Evolutionary conservation across 2,888 invertebrate genomes (phyloP).

Genomic region (Craniophora ligustri): DNA sequence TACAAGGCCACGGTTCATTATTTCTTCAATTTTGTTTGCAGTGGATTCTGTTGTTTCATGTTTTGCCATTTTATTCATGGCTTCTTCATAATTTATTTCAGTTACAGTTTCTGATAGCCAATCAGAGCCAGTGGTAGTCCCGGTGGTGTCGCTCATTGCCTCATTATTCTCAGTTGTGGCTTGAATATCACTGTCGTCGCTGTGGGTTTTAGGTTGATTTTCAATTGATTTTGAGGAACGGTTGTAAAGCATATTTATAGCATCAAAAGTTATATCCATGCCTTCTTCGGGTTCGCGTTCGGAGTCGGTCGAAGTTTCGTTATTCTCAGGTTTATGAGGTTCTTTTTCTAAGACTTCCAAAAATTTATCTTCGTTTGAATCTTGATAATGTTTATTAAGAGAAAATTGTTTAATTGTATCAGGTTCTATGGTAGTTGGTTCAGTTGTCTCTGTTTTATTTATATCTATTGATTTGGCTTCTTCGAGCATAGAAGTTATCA

Average conservation of each 20-base stretch:
- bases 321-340: conserved; percentile 41
- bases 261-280: conserved; percentile 76
- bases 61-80: conserved; percentile 68
- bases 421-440: conserved; percentile 49
- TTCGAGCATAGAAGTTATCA: conserved; percentile 45
- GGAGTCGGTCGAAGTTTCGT: conserved; percentile 55
- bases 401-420: conserved; percentile 59
- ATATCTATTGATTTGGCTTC: conserved; percentile 52
- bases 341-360: conserved; percentile 63
- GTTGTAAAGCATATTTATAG: conserved; percentile 74
- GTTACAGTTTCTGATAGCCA: conserved; percentile 79
- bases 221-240: conserved; percentile 78
- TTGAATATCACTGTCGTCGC: conserved; percentile 9
- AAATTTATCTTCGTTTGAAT: conserved; percentile 60
- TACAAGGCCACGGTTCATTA: conserved; percentile 63
- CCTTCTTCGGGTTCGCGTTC: conserved; percentile 61
- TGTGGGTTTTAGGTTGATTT: conserved; percentile 48
- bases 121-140: conserved; percentile 71
- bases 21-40: conserved; percentile 69
- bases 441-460: conserved; percentile 34
- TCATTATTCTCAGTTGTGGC: conserved; percentile 53
- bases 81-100: conserved; percentile 72
- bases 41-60: conserved; percentile 68
- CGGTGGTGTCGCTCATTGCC: conserved; percentile 43
- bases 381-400: conserved; percentile 57